These are phyloP conservation scores for Herpailurus yagouaroundi DNA, from an alignment of 2,113 vertebrate species.

Conservation along the genomic window DNA sequence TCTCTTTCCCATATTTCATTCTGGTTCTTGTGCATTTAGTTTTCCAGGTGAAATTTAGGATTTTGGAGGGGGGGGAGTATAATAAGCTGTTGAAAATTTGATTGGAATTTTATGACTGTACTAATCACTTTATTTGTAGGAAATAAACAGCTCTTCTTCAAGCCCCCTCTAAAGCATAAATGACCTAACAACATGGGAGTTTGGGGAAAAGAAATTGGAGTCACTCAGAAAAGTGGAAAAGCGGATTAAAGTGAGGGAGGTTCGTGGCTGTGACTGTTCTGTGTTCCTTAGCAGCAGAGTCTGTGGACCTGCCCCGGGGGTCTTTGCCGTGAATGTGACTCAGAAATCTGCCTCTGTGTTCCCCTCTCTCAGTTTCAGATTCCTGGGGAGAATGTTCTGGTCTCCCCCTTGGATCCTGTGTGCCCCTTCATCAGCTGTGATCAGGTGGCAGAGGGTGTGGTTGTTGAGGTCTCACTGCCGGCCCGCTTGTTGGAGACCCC, in stretches of 20 bases:
- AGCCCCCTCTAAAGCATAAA: not conserved
- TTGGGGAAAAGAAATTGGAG: not conserved
- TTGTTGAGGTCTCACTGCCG: no score
- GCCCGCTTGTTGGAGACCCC: not conserved
- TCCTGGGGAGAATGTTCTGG: not conserved
- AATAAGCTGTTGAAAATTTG: not conserved
- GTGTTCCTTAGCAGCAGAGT: not conserved
- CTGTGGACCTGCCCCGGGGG: no score
- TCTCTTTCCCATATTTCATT: not conserved
- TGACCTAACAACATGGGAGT: not conserved
- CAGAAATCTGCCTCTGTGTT: not conserved
- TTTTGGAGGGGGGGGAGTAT: no score
- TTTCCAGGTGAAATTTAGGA: not conserved
- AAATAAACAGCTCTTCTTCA: not conserved
- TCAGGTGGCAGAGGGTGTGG: not conserved
- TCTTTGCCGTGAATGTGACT: not conserved
- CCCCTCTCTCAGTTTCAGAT: not conserved
- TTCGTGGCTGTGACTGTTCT: rapidly evolving
- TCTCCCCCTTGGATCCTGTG: not conserved
- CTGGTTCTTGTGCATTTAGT: not conserved
- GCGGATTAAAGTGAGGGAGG: not conserved
- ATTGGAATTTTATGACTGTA: not conserved
- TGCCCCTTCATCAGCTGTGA: not conserved
- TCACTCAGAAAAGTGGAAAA: not conserved
- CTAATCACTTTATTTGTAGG: not conserved